Percentiles rank a stretch among this genome's conserved stretches.
Evolutionary conservation across 1,140 invertebrate species (phyloP).

Genomic region (Leptinotarsa defecta): DNA sequence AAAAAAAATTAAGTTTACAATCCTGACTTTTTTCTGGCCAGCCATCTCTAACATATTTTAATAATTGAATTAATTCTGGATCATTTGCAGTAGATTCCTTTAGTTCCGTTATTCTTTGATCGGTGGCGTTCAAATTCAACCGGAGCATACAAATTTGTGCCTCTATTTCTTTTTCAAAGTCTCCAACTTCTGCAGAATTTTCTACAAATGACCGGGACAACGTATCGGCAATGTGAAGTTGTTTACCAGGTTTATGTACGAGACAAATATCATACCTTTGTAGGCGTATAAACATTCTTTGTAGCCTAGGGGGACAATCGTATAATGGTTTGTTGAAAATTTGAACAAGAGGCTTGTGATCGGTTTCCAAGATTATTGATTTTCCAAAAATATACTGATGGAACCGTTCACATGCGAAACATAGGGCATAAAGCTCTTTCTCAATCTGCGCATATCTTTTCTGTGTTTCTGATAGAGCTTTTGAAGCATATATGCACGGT

Average conservation of each 20-base stretch:
- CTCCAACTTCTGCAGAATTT: neutral
- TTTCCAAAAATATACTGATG: conserved; percentile 38
- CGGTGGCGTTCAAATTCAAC: neutral
- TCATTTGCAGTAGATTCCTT: neutral
- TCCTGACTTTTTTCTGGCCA: no score
- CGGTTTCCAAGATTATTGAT: neutral
- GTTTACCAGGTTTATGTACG: neutral
- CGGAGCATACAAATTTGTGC: neutral
- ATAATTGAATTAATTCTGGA: neutral
- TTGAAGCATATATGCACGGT: neutral
- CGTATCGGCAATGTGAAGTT: neutral
- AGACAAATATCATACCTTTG: neutral
- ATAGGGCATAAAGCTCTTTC: conserved; percentile 52
- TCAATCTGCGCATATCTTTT: conserved; percentile 55
- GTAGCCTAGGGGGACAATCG: conserved; percentile 1
- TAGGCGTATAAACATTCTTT: neutral
- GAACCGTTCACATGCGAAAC: conserved; percentile 34
- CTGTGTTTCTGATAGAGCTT: conserved; percentile 41
- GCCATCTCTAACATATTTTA: no score
- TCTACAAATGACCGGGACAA: neutral
- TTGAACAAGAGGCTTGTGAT: neutral
- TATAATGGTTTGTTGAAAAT: neutral
- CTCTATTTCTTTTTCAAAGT: neutral
- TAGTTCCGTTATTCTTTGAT: neutral
- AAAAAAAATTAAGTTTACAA: no score